Percentiles rank a stretch among this genome's conserved stretches.
Evolutionary conservation across 2,113 vertebrate genomes (phyloP).

Genomic region (Scolopax mira): DNA sequence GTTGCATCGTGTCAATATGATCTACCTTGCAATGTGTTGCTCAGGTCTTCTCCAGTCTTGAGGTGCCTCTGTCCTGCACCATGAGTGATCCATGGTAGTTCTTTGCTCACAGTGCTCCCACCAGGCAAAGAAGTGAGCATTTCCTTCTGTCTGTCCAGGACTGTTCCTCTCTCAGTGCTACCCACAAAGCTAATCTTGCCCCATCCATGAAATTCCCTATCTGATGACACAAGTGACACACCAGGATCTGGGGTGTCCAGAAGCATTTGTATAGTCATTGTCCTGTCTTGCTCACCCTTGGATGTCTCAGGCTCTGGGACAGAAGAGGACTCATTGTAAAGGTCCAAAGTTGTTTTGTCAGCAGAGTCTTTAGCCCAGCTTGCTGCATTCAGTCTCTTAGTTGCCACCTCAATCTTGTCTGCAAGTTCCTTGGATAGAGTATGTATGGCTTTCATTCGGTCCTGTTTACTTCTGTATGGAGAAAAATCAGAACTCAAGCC

Average conservation of each 20-base stretch:
- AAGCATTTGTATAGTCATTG: neutral
- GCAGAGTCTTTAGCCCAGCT: neutral
- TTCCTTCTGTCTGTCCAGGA: neutral
- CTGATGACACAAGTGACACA: accelerated
- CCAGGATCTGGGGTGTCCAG: neutral
- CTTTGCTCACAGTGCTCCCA: neutral
- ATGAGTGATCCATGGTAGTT: neutral
- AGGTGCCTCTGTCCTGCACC: neutral
- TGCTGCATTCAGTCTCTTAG: slow-evolving; percentile 20
- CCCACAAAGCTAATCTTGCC: neutral
- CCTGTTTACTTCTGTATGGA: slow-evolving; percentile 22
- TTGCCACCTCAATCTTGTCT: slow-evolving; percentile 64
- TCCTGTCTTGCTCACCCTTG: neutral
- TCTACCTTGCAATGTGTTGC: slow-evolving; percentile 6
- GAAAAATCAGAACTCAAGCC: neutral
- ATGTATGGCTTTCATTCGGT: slow-evolving; percentile 65
- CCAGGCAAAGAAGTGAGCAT: neutral
- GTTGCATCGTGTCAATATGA: accelerated
- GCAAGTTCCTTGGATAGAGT: slow-evolving; percentile 58
- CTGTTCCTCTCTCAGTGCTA: neutral
- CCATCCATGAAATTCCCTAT: accelerated
- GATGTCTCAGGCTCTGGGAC: neutral
- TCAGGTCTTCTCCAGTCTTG: neutral
- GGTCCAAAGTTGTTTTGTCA: neutral
- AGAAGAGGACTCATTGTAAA: neutral